Evolutionary conservation across 2,888 invertebrate genomes (phyloP), one percentile per base, ranked within the genome.

Genomic region (Dasypogon diadema): DNA sequence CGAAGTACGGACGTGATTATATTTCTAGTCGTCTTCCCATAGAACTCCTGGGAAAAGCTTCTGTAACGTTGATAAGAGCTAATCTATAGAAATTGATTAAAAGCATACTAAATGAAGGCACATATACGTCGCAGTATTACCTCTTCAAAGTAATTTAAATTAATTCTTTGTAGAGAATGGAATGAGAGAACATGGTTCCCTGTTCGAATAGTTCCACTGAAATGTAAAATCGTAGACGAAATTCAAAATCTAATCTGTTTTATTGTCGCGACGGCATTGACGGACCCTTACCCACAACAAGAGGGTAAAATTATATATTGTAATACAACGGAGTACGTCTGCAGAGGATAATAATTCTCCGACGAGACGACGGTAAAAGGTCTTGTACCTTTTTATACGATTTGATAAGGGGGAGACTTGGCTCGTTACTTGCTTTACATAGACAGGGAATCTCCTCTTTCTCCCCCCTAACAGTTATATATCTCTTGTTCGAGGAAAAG

Each of bases 341-440:
- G 65, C 65, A 68, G 48, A 68, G 65, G 48, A 68, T 48, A 68
- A 68, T 68, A 68, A 68, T 68, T 68, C 48, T 68, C 22, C 14
- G 65, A 22, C 65, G 65, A 68, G 65, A 68, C 65, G 48, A 37
- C 34, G 37, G 37, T 24, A 48, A 68, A 68, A 22, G 24, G 46
- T 68, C 46, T 16, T 48, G 16, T 48, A 24, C 65, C 37, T 68
- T 68, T n/a, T 18, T 68, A 18, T 14, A 48, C 26, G 46, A n/a
- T 24, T 48, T 22, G 6, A 37, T 22, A 22, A 68, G 12, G 54
- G 18, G 54, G 54, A 18, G 54, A 68, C n/a, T n/a, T n/a, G n/a
- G n/a, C n/a, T n/a, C n/a, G 48, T 16, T 3, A 42, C 42, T 42
- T 12, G 12, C 42, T 42, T 42, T 6, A n/a, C 34, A 34, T 21